These are phyloP conservation scores for Sebastiscus albofasciatus DNA, from an alignment of 2,797 vertebrate species.

Conservation along the genomic window DNA sequence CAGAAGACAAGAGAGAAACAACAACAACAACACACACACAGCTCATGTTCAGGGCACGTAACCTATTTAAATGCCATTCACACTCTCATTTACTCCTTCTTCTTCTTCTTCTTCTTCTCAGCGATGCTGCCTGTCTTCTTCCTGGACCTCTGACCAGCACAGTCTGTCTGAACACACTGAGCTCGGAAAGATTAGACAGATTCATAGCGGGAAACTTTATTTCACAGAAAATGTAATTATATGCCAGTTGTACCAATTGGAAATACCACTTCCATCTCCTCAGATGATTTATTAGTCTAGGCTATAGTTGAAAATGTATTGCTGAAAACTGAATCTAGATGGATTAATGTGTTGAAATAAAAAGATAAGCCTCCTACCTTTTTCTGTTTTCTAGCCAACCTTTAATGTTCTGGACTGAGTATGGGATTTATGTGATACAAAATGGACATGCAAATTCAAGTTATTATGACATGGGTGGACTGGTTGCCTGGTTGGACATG, in stretches of 20 bases:
- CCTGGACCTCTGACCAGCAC: constrained; percentile 9
- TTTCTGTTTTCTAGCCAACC: not conserved
- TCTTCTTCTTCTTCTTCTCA: not conserved
- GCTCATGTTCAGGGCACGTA: constrained; percentile 21
- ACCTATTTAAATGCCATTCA: constrained; percentile 45
- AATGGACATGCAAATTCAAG: too few relatives aligned
- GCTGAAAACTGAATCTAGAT: not conserved
- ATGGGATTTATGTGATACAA: not conserved
- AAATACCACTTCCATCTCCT: not conserved
- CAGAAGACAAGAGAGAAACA: constrained; percentile 28
- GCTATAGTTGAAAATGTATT: not conserved
- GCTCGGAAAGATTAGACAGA: constrained; percentile 6
- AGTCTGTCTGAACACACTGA: constrained; percentile 25
- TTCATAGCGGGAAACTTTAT: constrained; percentile 9
- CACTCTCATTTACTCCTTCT: not conserved
- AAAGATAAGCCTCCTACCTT: not conserved
- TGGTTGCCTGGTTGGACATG: not conserved
- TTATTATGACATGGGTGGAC: not conserved
- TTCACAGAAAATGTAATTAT: constrained; percentile 18
- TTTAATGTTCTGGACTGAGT: not conserved
- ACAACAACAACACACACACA: not conserved
- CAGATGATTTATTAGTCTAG: not conserved
- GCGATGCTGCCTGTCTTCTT: not conserved
- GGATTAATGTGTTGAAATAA: not conserved
- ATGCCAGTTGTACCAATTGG: not conserved